phyloP scores from a whole-genome alignment of 2,797 vertebrate species.

The Gobio occitaniae region DNA sequence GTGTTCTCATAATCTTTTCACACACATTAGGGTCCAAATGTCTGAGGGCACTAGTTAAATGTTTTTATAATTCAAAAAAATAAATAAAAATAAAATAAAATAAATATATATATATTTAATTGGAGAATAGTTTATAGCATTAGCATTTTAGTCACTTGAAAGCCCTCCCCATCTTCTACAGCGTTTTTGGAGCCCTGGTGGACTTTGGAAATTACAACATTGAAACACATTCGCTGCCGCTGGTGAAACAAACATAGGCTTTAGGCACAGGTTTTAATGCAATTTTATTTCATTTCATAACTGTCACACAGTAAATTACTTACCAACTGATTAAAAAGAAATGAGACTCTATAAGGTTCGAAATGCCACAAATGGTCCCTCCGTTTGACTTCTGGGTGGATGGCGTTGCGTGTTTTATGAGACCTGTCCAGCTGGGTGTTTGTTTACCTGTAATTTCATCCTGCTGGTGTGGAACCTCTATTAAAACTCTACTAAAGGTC shows the following conservation, averaged over 20 bases:
- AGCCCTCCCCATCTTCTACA: neutral
- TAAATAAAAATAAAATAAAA: too few species aligned
- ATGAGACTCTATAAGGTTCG: neutral
- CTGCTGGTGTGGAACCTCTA: conserved; percentile 16
- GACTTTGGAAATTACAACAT: neutral
- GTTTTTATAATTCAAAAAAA: too few species aligned
- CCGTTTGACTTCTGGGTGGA: conserved; percentile 8
- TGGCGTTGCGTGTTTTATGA: neutral
- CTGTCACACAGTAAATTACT: neutral
- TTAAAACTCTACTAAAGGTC: conserved; percentile 39
- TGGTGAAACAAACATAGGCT: neutral
- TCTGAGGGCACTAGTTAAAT: neutral
- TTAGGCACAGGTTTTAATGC: neutral
- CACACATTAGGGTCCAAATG: neutral
- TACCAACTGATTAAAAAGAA: conserved; percentile 32
- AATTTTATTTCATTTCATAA: neutral
- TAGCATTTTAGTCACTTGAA: neutral
- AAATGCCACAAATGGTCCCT: conserved; percentile 19
- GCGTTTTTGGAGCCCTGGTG: neutral
- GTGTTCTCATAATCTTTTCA: neutral
- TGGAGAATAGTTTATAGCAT: too few species aligned
- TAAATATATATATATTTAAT: too few species aligned
- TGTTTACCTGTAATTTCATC: conserved; percentile 35
- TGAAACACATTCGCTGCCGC: neutral
- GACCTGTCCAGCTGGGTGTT: conserved; percentile 5